A percentile compares a stretch with the other conserved stretches of the same genome.
These are phyloP conservation scores for Branchinecta lynchi DNA, from an alignment of 1,140 invertebrate species.

Conservation along the genomic window DNA sequence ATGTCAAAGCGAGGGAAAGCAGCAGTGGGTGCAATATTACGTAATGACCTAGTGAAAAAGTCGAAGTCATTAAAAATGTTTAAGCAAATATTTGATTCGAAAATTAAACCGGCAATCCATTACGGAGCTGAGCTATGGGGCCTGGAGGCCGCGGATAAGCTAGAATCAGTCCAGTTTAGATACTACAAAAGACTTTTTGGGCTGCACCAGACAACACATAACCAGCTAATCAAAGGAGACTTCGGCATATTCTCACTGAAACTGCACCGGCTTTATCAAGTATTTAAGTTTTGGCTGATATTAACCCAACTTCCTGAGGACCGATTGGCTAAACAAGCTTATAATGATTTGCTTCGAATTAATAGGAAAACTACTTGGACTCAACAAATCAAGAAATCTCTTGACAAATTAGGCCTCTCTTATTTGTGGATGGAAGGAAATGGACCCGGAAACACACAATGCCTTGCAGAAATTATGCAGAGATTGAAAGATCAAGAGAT, in stretches of 20 bases:
- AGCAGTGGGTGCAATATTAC: constrained; percentile 8
- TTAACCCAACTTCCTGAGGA: constrained; percentile 11
- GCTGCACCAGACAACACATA: constrained; percentile 10
- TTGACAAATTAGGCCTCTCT: not conserved
- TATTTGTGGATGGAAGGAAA: constrained; percentile 11
- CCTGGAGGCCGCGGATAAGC: not conserved
- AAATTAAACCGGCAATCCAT: constrained; percentile 10
- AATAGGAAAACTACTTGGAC: constrained; percentile 11
- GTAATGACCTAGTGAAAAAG: constrained; percentile 11
- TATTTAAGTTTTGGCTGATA: constrained; percentile 7
- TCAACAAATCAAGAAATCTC: constrained; percentile 12
- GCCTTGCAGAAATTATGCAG: constrained; percentile 8
- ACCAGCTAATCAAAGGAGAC: constrained; percentile 11
- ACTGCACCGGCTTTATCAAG: constrained; percentile 9
- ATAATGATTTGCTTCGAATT: constrained; percentile 8
- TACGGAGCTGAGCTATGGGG: constrained; percentile 5
- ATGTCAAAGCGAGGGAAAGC: constrained; percentile 10
- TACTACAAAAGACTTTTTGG: constrained; percentile 7
- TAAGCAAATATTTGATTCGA: constrained; percentile 12
- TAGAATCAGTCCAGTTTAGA: constrained; percentile 11
- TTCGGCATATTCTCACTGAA: constrained; percentile 6
- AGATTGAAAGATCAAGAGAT: constrained; percentile 7
- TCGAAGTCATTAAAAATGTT: constrained; percentile 11
- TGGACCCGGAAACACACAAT: constrained; percentile 3
- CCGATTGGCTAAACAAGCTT: constrained; percentile 11